Evolutionary conservation across 2,888 invertebrate species (phyloP), one percentile per base, ranked within the genome.

Genomic region (Theretra japonica): DNA sequence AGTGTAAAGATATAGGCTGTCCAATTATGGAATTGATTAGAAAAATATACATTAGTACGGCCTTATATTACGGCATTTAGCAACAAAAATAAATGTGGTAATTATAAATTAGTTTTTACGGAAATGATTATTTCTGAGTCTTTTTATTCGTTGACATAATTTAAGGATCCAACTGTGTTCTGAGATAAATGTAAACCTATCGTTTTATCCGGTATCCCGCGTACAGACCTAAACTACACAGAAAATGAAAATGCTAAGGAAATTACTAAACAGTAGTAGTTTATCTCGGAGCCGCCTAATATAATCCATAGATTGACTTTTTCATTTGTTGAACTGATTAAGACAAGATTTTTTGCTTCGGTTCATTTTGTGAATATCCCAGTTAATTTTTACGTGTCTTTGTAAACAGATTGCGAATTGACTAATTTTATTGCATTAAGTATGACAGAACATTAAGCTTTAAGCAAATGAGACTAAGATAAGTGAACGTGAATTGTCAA

Each of bases 381-480:
- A 65, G 41, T 48, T 68, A 7, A 48, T 25, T 41, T 41, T 41
- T 41, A 41, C 41, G 41, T 15, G 11, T 41, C 41, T 41, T 41
- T 41, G 41, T 41, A 11, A 41, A 41, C 41, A 41, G 11, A 68
- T 25, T 58, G 21, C 23, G 33, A 57, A 19, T n/a, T 57, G 41
- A 59, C 19, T n/a, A 50, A 59, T 23, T 70, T 25, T 59, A 33
- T 59, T 53, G n/a, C 23, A 76, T 65, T 56, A 74, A 73, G 60
- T 74, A 65, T 76, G 74, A 83, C 80, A 83, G 80, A 82, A 86
- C 74, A 77, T 78, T 84, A 85, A 90, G 90, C 90, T 91, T 90
- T 90, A 91, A 91, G 85, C 77, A 79, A 82, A 82, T 73, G 83
- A 88, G 85, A 90, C 86, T 89, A 88, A 84, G 79, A 78, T 84